Base-by-base conservation (phyloP, 2,113 vertebrate genomes). In the Syrrhaptes paradoxus region DNA sequence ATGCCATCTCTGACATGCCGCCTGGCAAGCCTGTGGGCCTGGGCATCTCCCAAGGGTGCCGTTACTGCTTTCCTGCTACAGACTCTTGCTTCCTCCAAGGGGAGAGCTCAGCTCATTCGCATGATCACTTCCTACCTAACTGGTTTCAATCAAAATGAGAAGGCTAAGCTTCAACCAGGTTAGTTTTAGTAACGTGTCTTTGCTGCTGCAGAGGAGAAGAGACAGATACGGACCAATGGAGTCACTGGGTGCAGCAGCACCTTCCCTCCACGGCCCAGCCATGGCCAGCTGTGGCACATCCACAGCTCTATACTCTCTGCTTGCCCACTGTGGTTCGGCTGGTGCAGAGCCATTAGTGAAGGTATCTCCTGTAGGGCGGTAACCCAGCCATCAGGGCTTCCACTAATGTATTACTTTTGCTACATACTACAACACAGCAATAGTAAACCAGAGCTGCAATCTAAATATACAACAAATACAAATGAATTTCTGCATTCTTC, bases 1-100 rank as follows among this genome's bases (percentile, higher is more conserved):
- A 10, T 0, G 4, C 5, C 2, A 8, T 18, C 62, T 46, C 43
- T 66, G 55, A 32, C 7, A 0, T 11, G 31, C 41, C 1, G 3
- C 38, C 51, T 8, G 43, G 58, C 2, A 6, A 58, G 52, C 34
- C 3, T 1, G 0, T 1, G 1, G 93, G 55, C 58, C 28, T 36
- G 18, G 59, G 59, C 19, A 4, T 8, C 38, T 79, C 88, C 78
- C 8, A 0, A 34, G 70, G 1, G 3, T 14, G 49, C 45, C 49
- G 28, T 15, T 70, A 13, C 11, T 1, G 4, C 83, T 41, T 26
- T 21, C 36, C 57, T 38, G 80, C 43, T 59, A 7, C 28, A 78
- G 51, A 55, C 43, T 54, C 43, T 65, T 0, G 0, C 65, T 3
- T 77, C 36, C 29, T 72, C 36, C 1, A 2, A 62, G 74, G n/a